Evolutionary conservation across 92 coral and sea anemone genomes (phyloP), one percentile per base, ranked within the genome.

Genomic region (Palythoa heliodiscus): DNA sequence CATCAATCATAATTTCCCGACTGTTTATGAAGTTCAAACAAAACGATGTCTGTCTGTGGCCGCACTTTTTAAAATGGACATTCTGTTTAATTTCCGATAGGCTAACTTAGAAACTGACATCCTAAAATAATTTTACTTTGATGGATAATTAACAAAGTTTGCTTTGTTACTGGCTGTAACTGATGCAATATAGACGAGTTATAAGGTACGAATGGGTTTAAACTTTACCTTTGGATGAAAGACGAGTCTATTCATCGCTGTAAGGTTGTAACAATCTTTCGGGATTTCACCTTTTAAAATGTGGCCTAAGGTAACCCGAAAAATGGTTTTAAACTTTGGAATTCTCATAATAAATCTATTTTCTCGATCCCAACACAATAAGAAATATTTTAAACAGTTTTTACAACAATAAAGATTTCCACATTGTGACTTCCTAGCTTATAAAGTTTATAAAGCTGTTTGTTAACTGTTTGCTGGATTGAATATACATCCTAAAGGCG

Each of bases 401-500:
- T 54, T 20, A 35, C 25, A 38, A 66, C 84, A 80, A 80, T 80
- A 47, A n/a, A 12, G 19, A 52, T 23, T 20, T 63, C 55, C 64
- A 22, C 83, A 78, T 1, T 29, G 1, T 29, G 35, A 23, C 6
- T 39, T 80, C 75, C 16, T 60, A 80, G 84, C 74, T 80, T 16
- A 0, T 29, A 29, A 1, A 29, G 24, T 7, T n/a, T n/a, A n/a
- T n/a, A n/a, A 64, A 11, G 70, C 74, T 80, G 74, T 80, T 80
- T 80, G 84, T 80, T 79, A 48, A 29, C 66, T 40, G 3, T 63
- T 52, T 48, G 70, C 11, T 52, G 84, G 53, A 80, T 80, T 80
- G 66, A 80, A 80, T 80, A 80, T 80, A 80, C 84, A 80, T 80
- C 75, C 47, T 57, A 9, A 80, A 64, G 38, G 24, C 48, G 60